Conservation (phyloP, 2,113 vertebrate species). For the Solea solea region DNA sequence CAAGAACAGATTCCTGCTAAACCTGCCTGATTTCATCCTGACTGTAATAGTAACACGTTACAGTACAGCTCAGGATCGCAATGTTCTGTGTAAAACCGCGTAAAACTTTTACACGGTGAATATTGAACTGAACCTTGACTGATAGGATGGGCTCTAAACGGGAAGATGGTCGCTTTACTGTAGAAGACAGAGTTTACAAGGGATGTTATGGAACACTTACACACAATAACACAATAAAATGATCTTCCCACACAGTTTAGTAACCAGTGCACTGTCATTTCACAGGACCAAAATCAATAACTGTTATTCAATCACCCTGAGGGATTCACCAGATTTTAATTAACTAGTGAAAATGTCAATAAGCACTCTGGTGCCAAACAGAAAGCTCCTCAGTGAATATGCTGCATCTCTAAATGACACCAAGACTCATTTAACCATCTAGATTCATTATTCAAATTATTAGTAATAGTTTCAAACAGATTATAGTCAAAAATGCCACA, state of each 20-base stretch:
- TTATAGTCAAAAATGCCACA: too few species aligned
- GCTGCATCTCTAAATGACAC: neutral
- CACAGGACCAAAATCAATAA: conserved; percentile 16
- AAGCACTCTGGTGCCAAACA: conserved; percentile 1
- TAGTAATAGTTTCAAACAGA: too few species aligned
- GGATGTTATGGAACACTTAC: too few species aligned
- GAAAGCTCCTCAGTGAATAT: neutral
- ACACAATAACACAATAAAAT: neutral
- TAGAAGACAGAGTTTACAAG: too few species aligned
- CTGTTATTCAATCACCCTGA: conserved; percentile 1
- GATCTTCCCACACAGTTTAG: neutral
- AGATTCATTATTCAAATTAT: neutral
- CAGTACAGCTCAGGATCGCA: too few species aligned
- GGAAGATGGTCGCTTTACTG: too few species aligned
- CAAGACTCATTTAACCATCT: neutral
- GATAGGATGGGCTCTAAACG: too few species aligned
- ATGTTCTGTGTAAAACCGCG: too few species aligned
- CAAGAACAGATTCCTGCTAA: neutral
- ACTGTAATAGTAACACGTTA: too few species aligned
- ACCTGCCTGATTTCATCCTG: too few species aligned
- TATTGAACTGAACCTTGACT: too few species aligned
- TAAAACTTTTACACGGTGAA: too few species aligned
- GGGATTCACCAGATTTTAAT: conserved; percentile 19
- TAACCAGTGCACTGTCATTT: neutral
- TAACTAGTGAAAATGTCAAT: conserved; percentile 24